Evolutionary conservation across 2,888 invertebrate genomes (phyloP).

Genomic region (Listrodromus nycthemerus): DNA sequence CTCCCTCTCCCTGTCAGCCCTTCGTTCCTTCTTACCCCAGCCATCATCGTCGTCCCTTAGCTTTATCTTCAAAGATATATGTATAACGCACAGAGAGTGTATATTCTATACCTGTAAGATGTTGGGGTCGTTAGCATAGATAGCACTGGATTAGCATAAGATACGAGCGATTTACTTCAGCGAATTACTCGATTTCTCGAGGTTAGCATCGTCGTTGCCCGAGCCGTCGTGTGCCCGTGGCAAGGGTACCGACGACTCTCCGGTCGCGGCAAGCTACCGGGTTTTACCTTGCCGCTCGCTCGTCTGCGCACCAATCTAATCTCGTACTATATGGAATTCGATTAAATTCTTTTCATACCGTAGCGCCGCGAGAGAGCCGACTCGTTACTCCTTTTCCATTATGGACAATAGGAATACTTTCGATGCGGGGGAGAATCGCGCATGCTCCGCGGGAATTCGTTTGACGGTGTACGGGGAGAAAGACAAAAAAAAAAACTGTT

Average conservation of each 20-base stretch:
- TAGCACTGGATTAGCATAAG: constrained; percentile 58
- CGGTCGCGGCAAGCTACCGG: not conserved
- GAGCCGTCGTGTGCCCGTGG: not conserved
- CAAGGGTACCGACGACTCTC: constrained; percentile 13
- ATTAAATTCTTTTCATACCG: constrained; percentile 57
- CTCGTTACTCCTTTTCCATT: constrained; percentile 49
- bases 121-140: constrained; percentile 57
- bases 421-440: not conserved
- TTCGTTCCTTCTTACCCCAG: constrained; percentile 59
- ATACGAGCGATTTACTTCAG: constrained; percentile 60
- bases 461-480: not conserved
- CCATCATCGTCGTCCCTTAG: constrained; percentile 43
- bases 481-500: constrained; percentile 25
- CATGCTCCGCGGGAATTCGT: constrained; percentile 11
- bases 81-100: not conserved
- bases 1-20: constrained; percentile 60
- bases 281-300: constrained; percentile 6
- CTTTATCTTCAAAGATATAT: constrained; percentile 54
- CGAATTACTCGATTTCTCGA: constrained; percentile 60
- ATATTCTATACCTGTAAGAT: constrained; percentile 11
- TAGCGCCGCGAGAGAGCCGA: constrained; percentile 36
- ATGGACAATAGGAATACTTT: constrained; percentile 57
- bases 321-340: constrained; percentile 52
- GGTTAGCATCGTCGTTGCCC: constrained; percentile 1
- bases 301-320: constrained; percentile 39